Evolutionary conservation across 2,888 invertebrate species (phyloP).

Genomic region (Steinernema carpocapsae): DNA sequence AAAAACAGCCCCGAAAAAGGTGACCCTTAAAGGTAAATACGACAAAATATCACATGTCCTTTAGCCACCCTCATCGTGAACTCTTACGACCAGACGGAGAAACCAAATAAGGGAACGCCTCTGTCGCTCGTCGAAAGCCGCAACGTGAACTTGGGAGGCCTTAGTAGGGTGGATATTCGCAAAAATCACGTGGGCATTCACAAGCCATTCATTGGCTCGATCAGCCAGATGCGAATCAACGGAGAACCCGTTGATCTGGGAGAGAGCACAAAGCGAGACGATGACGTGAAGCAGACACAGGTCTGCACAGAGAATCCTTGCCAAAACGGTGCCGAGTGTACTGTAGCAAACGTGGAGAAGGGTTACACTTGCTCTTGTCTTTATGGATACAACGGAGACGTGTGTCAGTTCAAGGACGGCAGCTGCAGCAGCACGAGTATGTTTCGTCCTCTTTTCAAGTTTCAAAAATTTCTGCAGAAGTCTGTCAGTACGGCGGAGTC

Average conservation of each 20-base stretch:
- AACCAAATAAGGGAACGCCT: not conserved
- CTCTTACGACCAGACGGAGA: not conserved
- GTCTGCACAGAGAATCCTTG: constrained; percentile 45
- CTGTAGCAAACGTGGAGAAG: constrained; percentile 50
- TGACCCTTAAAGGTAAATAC: not conserved
- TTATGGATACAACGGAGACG: constrained; percentile 51
- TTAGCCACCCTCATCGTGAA: constrained; percentile 44
- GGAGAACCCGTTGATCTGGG: constrained; percentile 52
- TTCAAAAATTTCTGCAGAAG: constrained; percentile 40
- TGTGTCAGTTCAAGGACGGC: constrained; percentile 52
- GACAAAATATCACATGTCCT: not conserved
- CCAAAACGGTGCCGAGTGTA: constrained; percentile 52
- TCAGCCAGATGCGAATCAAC: constrained; percentile 53
- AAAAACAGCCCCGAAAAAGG: constrained; percentile 47
- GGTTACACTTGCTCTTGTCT: constrained; percentile 59
- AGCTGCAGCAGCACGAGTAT: constrained; percentile 46
- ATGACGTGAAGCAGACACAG: constrained; percentile 37
- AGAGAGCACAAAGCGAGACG: constrained; percentile 38
- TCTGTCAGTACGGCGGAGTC: constrained; percentile 55
- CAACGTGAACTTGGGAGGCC: constrained; percentile 5
- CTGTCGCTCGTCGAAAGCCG: constrained; percentile 17
- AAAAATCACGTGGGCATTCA: constrained; percentile 13
- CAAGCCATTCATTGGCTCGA: constrained; percentile 45
- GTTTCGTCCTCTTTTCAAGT: not conserved
- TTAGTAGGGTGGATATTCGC: constrained; percentile 1